Percentiles rank a stretch among this genome's conserved stretches.
Evolutionary conservation across 2,797 vertebrate genomes (phyloP).

Genomic region (Onychomys torridus): DNA sequence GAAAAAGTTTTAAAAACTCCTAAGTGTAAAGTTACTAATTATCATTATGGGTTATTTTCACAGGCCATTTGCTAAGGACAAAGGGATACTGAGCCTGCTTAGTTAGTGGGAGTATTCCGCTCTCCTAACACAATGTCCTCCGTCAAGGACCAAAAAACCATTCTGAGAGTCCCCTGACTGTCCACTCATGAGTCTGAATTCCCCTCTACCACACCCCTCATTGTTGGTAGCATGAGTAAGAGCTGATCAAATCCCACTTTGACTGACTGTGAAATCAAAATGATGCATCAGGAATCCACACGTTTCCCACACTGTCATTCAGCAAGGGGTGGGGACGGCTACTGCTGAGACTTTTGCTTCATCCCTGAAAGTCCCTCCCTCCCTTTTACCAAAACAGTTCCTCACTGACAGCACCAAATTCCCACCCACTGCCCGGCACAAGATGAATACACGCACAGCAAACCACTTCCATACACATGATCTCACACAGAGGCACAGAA

Average conservation of each 20-base stretch:
- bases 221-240: constrained; percentile 74
- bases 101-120: neutral
- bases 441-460: neutral
- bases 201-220: constrained; percentile 65
- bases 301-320: constrained; percentile 67
- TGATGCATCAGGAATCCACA: constrained; percentile 73
- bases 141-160: neutral
- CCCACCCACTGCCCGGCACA: constrained; percentile 32
- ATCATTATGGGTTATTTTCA: neutral
- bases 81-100: neutral
- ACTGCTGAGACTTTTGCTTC: constrained; percentile 34
- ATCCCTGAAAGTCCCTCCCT: constrained; percentile 60
- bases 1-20: neutral
- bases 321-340: constrained; percentile 19
- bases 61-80: neutral
- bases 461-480: neutral
- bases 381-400: constrained; percentile 39
- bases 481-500: neutral
- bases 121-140: neutral
- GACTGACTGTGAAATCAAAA: constrained; percentile 69
- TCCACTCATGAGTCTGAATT: constrained; percentile 65
- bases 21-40: neutral
- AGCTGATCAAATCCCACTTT: constrained; percentile 72
- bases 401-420: constrained; percentile 20
- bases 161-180: constrained; percentile 4